Evolutionary conservation across 2,888 invertebrate genomes (phyloP).

Genomic region (Monochamus alternatus): DNA sequence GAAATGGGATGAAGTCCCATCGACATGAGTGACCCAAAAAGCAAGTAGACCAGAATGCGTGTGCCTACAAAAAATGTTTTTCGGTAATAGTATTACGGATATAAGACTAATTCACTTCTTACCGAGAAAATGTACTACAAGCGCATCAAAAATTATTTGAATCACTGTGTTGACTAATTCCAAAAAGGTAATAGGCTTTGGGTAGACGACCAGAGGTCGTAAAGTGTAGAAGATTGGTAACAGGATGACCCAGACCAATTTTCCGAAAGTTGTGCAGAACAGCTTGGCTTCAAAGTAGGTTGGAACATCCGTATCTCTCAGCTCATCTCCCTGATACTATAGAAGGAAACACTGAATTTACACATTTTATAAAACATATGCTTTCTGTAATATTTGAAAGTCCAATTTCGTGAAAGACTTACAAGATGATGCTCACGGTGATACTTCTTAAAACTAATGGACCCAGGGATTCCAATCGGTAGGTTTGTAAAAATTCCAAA

Average conservation of each 20-base stretch:
- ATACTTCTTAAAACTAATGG: conserved; percentile 96
- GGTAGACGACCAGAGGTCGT: conserved; percentile 90
- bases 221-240: conserved; percentile 97
- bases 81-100: too few species aligned
- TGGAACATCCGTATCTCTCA: conserved; percentile 96
- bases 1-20: conserved; percentile 99
- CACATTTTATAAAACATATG: neutral
- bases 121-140: conserved; percentile 87
- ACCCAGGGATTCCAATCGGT: conserved; percentile 95
- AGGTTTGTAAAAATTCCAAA: conserved; percentile 97
- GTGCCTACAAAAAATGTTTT: conserved; percentile 75
- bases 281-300: conserved; percentile 92
- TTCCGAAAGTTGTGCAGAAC: conserved; percentile 93
- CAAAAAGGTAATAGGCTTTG: conserved; percentile 82
- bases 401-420: conserved; percentile 54
- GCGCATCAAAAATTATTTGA: conserved; percentile 88
- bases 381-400: neutral
- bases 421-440: conserved; percentile 95
- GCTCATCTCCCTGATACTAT: conserved; percentile 98
- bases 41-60: conserved; percentile 87
- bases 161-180: conserved; percentile 89
- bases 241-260: conserved; percentile 92
- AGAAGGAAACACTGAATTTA: conserved; percentile 55
- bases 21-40: conserved; percentile 89
- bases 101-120: conserved; percentile 61